A percentile compares a stretch with the other conserved stretches of the same genome.
Evolutionary conservation across 2,113 vertebrate genomes (phyloP).

Genomic region (Bucco capensis): DNA sequence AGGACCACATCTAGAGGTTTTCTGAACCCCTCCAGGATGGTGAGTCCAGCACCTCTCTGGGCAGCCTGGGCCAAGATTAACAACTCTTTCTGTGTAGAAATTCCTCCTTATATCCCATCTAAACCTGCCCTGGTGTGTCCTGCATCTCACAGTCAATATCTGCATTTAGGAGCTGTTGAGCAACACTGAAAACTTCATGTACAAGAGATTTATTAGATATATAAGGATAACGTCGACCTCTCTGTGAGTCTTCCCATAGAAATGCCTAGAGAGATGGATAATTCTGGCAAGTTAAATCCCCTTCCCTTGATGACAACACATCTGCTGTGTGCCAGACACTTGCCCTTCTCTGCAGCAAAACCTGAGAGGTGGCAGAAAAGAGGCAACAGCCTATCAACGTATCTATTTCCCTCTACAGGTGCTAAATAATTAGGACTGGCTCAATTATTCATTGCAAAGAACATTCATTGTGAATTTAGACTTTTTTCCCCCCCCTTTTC

Average conservation of each 20-base stretch:
- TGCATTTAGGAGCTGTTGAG: not conserved
- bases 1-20: too few relatives aligned
- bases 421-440: constrained; percentile 66
- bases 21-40: too few relatives aligned
- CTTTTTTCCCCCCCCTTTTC: not conserved
- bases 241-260: not conserved
- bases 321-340: constrained; percentile 39
- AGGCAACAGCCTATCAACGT: constrained; percentile 54
- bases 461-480: constrained; percentile 67
- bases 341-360: constrained; percentile 22
- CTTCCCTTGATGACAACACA: constrained; percentile 23
- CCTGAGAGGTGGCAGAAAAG: constrained; percentile 59
- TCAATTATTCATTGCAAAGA: constrained; percentile 71
- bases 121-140: too few relatives aligned
- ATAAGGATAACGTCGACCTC: not conserved
- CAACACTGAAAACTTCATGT: not conserved
- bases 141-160: not conserved
- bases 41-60: too few relatives aligned
- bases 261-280: not conserved
- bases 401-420: constrained; percentile 66
- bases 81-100: too few relatives aligned
- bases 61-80: too few relatives aligned
- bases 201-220: not conserved
- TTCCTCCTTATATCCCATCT: too few relatives aligned
- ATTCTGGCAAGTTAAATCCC: not conserved